Evolutionary conservation across 2,797 vertebrate species (phyloP).

Genomic region (Acrossocheilus fasciatus): DNA sequence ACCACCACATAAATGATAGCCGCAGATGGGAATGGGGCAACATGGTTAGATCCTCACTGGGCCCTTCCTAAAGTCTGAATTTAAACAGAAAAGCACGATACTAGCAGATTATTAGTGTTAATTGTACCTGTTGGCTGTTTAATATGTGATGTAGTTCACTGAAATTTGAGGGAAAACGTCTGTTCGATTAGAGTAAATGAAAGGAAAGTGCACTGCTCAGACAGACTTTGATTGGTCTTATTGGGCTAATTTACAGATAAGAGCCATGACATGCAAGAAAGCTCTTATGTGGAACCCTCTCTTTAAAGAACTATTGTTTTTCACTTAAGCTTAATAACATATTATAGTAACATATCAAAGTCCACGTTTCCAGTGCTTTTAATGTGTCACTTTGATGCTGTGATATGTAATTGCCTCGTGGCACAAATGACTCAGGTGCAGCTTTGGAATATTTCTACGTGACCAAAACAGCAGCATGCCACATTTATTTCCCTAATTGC

Average conservation of each 20-base stretch:
- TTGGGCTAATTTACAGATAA: conserved; percentile 51
- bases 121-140: conserved; percentile 28
- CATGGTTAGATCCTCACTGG: neutral
- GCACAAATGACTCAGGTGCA: conserved; percentile 45
- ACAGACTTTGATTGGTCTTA: conserved; percentile 41
- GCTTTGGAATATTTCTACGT: conserved; percentile 52
- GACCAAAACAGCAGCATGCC: conserved; percentile 46
- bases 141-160: neutral
- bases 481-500: conserved; percentile 71
- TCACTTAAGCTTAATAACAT: conserved; percentile 32
- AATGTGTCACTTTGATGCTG: conserved; percentile 51
- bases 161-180: neutral
- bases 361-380: conserved; percentile 58
- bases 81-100: neutral
- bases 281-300: conserved; percentile 27
- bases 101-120: neutral
- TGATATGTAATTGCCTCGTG: conserved; percentile 58
- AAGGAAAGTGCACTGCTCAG: conserved; percentile 36
- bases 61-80: neutral
- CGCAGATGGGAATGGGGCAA: conserved; percentile 5
- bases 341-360: conserved; percentile 48
- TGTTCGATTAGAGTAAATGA: conserved; percentile 29
- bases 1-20: conserved; percentile 27
- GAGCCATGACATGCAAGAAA: conserved; percentile 21
- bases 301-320: conserved; percentile 53